Conservation (phyloP, 2,888 invertebrate genomes). For the Aelia acuminata region DNA sequence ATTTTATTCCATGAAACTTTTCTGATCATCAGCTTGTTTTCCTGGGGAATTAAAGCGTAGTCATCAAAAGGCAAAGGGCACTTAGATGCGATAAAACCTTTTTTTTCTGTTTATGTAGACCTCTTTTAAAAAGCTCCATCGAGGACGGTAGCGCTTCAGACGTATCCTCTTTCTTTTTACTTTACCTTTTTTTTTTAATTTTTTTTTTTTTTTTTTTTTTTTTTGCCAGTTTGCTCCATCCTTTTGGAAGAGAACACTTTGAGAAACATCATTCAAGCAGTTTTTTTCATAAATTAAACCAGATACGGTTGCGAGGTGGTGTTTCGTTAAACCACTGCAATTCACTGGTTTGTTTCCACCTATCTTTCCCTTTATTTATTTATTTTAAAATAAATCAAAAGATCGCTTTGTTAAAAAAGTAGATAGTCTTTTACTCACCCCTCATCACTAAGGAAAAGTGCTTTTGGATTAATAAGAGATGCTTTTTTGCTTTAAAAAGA, state of each 20-base stretch:
- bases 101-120: constrained; percentile 1
- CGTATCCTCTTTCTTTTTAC: neutral
- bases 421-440: no score
- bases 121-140: neutral
- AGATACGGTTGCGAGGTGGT: neutral
- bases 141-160: neutral
- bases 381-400: no score
- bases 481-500: no score
- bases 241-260: neutral
- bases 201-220: neutral
- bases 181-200: neutral
- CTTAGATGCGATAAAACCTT: constrained; percentile 2
- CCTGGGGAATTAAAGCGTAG: neutral
- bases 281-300: neutral
- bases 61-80: neutral
- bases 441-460: no score
- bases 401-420: no score
- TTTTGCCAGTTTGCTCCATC: neutral
- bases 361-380: no score
- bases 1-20: neutral
- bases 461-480: no score
- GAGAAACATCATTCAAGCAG: neutral
- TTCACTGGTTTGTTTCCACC: neutral
- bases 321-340: neutral
- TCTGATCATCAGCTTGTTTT: neutral